Base-by-base conservation (phyloP, 2,113 vertebrate species). In the Stictonetta naevosa region DNA sequence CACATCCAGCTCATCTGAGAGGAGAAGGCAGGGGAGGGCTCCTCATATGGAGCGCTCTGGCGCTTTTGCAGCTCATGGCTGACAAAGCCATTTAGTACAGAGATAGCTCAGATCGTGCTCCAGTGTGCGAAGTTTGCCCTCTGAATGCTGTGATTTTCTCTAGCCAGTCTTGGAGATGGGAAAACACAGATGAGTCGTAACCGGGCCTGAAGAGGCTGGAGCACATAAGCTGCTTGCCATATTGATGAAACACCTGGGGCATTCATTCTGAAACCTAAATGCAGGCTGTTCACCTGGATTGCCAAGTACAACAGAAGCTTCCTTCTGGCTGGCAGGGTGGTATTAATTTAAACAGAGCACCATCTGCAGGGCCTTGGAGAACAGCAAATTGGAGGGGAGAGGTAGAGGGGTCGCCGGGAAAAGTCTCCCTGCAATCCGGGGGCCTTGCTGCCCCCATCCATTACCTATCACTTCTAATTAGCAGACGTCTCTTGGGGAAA, bases 261-360 rank as follows among this genome's bases (percentile, higher is more conserved):
- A 79, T 73, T 96, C 93, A 86, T 96, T 96, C 77, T 93, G 86
- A 96, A 97, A 96, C 92, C 95, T 94, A 92, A 97, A 92, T 8
- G 86, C 97, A 97, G 97, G 86, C 97, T 98, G 96, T 97, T 98
- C 96, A 97, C 97, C 97, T 98, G 94, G n/a, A 91, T 23, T 97
- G 97, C 97, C 97, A 98, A 98, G 95, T 75, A 91, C 73, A 98
- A 96, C 94, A 96, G 96, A 97, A 96, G 95, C 96, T 96, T 96
- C 89, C 63, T 92, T 87, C 95, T 96, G 78, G 68, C 88, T 86
- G 91, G 77, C 11, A 8, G 74, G 46, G 50, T 86, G 89, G 68
- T 73, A 87, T 62, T 52, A 31, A 62, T 95, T 90, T 93, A 83
- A 92, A 83, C 73, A 55, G 89, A 93, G 59, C 74, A 94, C 90